Percentiles rank a stretch among this genome's conserved stretches.
Evolutionary conservation across 2,797 vertebrate species (phyloP).

Genomic region (Coendou prehensilis): DNA sequence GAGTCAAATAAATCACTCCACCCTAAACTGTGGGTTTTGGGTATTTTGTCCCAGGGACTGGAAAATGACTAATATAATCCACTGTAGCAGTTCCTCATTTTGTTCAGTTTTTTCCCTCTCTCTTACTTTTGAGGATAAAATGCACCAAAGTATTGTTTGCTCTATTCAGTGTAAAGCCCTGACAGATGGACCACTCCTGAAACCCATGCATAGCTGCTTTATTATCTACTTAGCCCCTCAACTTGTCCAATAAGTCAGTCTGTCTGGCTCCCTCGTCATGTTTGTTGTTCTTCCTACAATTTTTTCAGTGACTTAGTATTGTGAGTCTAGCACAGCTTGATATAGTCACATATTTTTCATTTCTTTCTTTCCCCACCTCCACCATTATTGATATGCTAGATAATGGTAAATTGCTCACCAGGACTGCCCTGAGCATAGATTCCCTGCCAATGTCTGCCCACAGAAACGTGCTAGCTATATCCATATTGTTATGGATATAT

Average conservation of each 20-base stretch:
- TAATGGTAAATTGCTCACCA: conserved; percentile 2
- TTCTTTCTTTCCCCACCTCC: background rate
- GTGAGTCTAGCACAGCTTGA: conserved; percentile 1
- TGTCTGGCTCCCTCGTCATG: background rate
- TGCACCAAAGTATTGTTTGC: background rate
- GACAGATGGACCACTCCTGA: background rate
- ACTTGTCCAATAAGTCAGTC: no score
- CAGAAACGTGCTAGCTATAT: background rate
- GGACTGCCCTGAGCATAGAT: background rate
- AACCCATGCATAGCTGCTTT: rapidly evolving
- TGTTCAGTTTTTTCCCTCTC: background rate
- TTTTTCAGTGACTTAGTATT: conserved; percentile 46
- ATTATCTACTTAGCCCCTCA: background rate
- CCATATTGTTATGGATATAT: background rate
- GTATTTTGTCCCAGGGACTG: background rate
- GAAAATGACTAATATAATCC: background rate
- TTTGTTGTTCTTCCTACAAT: conserved; percentile 33
- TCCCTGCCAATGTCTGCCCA: background rate
- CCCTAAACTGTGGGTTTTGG: background rate
- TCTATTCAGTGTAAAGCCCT: background rate
- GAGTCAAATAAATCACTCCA: background rate
- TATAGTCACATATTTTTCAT: background rate
- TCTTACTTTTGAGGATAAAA: background rate
- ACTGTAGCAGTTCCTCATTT: background rate
- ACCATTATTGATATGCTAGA: background rate